Conservation (phyloP, 2,113 vertebrate genomes). For the Rhinichthys klamathensis region DNA sequence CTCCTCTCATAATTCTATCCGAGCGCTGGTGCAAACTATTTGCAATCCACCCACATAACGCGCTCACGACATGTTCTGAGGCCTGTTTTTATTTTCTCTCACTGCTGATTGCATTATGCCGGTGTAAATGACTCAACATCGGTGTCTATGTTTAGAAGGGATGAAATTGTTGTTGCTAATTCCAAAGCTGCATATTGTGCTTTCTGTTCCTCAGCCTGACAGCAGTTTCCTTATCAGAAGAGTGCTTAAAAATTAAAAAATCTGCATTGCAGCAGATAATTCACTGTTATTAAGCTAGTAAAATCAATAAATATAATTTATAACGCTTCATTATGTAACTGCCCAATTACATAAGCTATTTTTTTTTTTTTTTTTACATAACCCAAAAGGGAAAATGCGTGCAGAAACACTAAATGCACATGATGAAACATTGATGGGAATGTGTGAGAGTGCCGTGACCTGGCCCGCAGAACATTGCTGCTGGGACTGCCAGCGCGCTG, state of each 20-base stretch:
- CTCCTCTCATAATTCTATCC: conserved; percentile 27
- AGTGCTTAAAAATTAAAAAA: conserved; percentile 71
- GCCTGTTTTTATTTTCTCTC: conserved; percentile 25
- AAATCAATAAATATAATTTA: conserved; percentile 69
- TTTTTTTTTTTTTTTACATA: conserved; percentile 57
- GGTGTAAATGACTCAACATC: conserved; percentile 60
- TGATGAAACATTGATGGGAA: conserved; percentile 39
- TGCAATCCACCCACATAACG: conserved; percentile 53
- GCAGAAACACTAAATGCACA: conserved; percentile 32
- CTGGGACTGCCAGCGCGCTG: neutral
- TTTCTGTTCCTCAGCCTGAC: conserved; percentile 44
- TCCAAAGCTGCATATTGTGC: conserved; percentile 61
- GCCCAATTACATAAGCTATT: conserved; percentile 67
- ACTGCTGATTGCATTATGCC: conserved; percentile 32
- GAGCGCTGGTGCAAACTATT: conserved; percentile 52
- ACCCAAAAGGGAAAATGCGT: conserved; percentile 52
- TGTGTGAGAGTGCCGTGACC: conserved; percentile 28
- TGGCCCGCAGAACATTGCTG: conserved; percentile 9
- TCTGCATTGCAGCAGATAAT: conserved; percentile 76
- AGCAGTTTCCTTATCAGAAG: conserved; percentile 63
- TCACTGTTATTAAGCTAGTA: conserved; percentile 61
- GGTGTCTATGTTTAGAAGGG: conserved; percentile 55
- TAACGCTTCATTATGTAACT: conserved; percentile 60
- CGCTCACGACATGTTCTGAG: conserved; percentile 33
- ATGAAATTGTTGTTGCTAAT: conserved; percentile 69